Base-by-base conservation (phyloP, 2,797 vertebrate species). In the Argya squamiceps region DNA sequence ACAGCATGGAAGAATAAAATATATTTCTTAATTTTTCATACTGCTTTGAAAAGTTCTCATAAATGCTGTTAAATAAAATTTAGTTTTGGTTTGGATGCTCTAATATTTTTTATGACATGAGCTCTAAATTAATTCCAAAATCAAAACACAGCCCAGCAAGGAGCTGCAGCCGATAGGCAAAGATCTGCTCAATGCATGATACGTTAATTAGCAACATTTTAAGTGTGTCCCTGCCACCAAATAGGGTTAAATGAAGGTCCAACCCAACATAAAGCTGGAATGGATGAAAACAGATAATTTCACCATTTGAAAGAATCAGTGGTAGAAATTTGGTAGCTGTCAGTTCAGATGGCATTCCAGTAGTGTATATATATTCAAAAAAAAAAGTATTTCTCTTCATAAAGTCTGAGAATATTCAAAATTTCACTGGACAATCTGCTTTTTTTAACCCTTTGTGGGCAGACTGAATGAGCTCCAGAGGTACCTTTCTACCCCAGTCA, bases 181-280 rank as follows among this genome's bases (percentile, higher is more conserved):
- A 94, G 93, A 93, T 92, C 84, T 91, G 67, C 78, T 97, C 53
- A n/a, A 21, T 53, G 76, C 41, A 65, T 58, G 80, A 82, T 88
- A 63, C 36, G 89, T 96, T 97, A 97, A 97, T 96, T 97, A 97
- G 86, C 77, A 88, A 39, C 69, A 82, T 79, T 90, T 92, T 91
- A 96, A 93, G 43, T 59, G 34, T 68, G 81, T 18, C 56, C 13
- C 44, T 82, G 55, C 43, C 21, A 32, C 50, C 89, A 53, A 93
- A 86, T 52, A 68, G 78, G 60, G 65, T 95, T 96, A 95, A 97
- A 83, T 82, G 55, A 89, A 94, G 34, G 79, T 88, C 37, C 63
- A 84, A 62, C 79, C 68, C 81, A 74, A 75, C 52, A 80, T 56
- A 65, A 79, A 43, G 26, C 49, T 87, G 73, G 12, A 55, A 78